These are phyloP conservation scores for Ostrea denselamellosa DNA, from an alignment of 1,140 invertebrate genomes.

Conservation along the genomic window DNA sequence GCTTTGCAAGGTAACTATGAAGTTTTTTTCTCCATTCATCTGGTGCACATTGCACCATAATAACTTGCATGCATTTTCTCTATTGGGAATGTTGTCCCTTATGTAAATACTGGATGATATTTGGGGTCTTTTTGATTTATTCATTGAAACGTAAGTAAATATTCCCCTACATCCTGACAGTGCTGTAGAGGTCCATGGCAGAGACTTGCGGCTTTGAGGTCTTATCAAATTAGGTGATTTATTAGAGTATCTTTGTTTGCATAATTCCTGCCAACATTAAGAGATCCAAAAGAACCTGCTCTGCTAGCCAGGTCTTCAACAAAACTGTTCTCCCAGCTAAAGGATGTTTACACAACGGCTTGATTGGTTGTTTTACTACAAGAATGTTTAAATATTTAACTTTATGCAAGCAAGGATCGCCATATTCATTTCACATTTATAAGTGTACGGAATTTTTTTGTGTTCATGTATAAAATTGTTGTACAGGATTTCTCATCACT, in stretches of 20 bases:
- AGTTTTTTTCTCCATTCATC: neutral
- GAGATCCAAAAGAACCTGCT: constrained; percentile 12
- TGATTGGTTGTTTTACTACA: constrained; percentile 35
- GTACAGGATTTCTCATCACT: neutral
- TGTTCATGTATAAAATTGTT: neutral
- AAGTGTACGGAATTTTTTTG: constrained; percentile 17
- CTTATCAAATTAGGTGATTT: constrained; percentile 40
- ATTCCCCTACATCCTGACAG: neutral
- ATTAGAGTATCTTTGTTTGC: constrained; percentile 31
- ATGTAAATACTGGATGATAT: constrained; percentile 25
- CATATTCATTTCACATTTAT: constrained; percentile 28
- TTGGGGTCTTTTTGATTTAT: constrained; percentile 24
- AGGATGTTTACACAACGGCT: constrained; percentile 25
- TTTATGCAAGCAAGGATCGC: constrained; percentile 27
- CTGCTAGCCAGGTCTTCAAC: neutral
- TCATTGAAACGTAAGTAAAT: constrained; percentile 17
- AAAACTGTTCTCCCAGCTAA: neutral
- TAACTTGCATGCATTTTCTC: neutral
- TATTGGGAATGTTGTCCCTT: neutral
- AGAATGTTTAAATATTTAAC: constrained; percentile 39
- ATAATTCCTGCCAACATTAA: constrained; percentile 27
- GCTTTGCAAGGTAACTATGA: constrained; percentile 5
- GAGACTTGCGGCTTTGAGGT: constrained; percentile 27
- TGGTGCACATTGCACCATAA: neutral
- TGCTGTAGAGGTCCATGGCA: neutral